Evolutionary conservation across 2,113 vertebrate genomes (phyloP).

Genomic region (Gobius niger): DNA sequence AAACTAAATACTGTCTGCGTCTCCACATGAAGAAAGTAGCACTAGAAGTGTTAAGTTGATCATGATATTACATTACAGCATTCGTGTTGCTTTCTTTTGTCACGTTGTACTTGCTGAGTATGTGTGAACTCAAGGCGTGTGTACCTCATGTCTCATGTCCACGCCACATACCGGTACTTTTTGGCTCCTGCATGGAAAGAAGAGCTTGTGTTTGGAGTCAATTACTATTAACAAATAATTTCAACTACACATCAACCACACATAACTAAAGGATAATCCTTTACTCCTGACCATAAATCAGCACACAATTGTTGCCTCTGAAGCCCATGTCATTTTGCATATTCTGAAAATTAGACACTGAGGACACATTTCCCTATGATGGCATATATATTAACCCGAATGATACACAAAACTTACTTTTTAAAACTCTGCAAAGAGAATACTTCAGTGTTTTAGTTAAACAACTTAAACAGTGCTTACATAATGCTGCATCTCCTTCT

Average conservation of each 20-base stretch:
- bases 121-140: not conserved
- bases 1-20: no score
- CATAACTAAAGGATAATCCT: not conserved
- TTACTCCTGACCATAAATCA: no score
- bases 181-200: not conserved
- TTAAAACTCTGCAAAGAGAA: not conserved
- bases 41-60: no score
- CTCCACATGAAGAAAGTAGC: no score
- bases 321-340: not conserved
- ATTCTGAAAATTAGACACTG: not conserved
- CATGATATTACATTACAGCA: no score
- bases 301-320: no score
- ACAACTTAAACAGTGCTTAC: not conserved
- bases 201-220: not conserved
- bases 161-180: conserved; percentile 4
- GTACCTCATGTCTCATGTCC: not conserved
- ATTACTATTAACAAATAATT: not conserved
- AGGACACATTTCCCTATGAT: not conserved
- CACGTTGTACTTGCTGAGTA: not conserved
- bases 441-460: not conserved
- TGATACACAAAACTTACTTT: not conserved
- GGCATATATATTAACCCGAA: no score
- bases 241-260: not conserved
- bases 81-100: not conserved
- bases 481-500: not conserved